Base-by-base conservation (phyloP, 2,888 invertebrate species). In the Acronicta psi region DNA sequence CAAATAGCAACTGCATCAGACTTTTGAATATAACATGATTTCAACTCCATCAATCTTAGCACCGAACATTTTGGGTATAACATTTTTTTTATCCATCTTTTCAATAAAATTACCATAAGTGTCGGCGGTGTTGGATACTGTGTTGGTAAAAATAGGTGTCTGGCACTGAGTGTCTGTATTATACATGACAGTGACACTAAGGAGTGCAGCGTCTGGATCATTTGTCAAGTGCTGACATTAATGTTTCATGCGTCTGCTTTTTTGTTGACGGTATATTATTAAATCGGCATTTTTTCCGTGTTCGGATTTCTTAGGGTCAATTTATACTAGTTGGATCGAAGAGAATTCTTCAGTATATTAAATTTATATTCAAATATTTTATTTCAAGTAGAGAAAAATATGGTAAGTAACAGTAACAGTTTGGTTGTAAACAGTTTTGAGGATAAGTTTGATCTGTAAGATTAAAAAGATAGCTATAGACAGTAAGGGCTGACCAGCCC, bases 171-270 rank as follows among this genome's bases (percentile, higher is more conserved):
- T 81, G 70, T 80, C 62, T 65, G 63, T 59, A 85, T 87, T 87
- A 89, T 87, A 79, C 87, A 59, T 68, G 73, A 85, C 76, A 79
- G 44, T 79, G 88, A 87, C 87, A 84, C 60, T 88, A 86, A 89
- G 77, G 76, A 82, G 84, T 91, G 92, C 91, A 91, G 68, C 67
- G 87, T 86, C 86, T 84, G 79, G 79, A 69, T 70, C 86, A 90
- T 92, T 89, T 91, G 90, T 92, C 90, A 91, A 83, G 75, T 82
- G 79, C 52, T 66, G 46, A 53, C 79, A 88, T 88, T 75, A 84
- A 90, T 90, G 74, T 86, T 87, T 88, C 85, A 88, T 88, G 77
- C 60, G 68, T 75, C 71, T 71, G 69, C 58, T 78, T 63, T 70
- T 73, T 61, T 41, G 50, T 63, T 47, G 29, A 38, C 59, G n/a